These are phyloP conservation scores for Myotis myotis DNA, from an alignment of 2,797 vertebrate genomes.

Conservation along the genomic window DNA sequence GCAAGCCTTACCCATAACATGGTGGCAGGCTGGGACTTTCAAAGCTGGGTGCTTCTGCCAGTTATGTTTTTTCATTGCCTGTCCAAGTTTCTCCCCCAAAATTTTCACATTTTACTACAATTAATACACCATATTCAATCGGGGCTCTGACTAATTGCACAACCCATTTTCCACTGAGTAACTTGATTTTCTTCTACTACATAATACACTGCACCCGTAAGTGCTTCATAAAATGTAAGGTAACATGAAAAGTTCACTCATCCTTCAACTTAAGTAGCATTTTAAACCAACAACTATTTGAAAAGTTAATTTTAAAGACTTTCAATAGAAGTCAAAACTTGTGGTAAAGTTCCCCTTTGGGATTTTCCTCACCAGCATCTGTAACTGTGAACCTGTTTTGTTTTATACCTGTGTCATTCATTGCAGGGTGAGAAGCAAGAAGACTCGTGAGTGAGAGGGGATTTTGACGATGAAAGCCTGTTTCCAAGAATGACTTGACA, in stretches of 20 bases:
- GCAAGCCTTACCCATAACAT: not conserved
- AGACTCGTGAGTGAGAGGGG: not conserved
- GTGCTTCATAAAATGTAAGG: not conserved
- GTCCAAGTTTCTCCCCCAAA: not conserved
- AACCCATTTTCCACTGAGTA: not conserved
- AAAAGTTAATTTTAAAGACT: slow-evolving; percentile 35
- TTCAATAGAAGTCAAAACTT: not conserved
- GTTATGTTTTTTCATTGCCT: not conserved
- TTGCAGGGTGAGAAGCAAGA: not conserved
- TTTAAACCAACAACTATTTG: slow-evolving; percentile 27
- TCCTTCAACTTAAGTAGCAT: not conserved
- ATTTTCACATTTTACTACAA: not conserved
- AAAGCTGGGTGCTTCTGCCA: not conserved
- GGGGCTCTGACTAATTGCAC: not conserved
- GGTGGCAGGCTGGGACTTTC: not conserved
- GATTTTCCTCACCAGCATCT: not conserved
- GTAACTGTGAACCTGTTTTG: not conserved
- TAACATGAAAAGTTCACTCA: not conserved
- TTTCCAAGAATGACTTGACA: not conserved
- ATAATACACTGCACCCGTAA: not conserved
- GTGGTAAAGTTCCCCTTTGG: not conserved
- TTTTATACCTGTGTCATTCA: not conserved
- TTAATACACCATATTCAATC: not conserved
- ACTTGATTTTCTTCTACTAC: slow-evolving; percentile 4
- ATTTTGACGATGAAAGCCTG: not conserved